Conservation (phyloP, 2,888 invertebrate species). For the Anodontia alba region DNA sequence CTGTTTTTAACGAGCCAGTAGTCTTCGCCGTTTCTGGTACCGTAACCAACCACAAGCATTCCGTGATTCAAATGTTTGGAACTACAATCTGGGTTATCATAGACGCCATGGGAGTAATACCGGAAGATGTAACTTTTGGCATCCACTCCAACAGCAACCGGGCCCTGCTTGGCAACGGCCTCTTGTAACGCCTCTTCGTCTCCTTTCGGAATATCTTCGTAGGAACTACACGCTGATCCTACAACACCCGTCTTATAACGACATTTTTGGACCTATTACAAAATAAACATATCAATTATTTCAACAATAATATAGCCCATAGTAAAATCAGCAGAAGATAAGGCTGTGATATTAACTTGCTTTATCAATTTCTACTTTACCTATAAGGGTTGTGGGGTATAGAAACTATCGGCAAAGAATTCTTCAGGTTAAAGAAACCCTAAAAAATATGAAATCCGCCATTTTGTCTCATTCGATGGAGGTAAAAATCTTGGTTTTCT, state of each 20-base stretch:
- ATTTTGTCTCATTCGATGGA: no score
- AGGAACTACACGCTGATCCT: background rate
- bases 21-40: conserved; percentile 35
- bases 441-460: no score
- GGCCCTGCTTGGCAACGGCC: conserved; percentile 83
- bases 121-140: conserved; percentile 88
- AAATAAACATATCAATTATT: no score
- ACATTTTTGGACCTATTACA: background rate
- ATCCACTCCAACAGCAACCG: conserved; percentile 94
- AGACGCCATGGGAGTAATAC: conserved; percentile 63
- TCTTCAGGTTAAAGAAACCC: no score
- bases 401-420: no score
- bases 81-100: conserved; percentile 54
- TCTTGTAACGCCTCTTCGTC: conserved; percentile 51
- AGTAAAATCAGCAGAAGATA: no score
- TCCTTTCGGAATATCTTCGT: conserved; percentile 13
- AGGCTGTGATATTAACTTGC: no score
- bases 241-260: background rate
- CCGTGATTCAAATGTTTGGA: conserved; percentile 43
- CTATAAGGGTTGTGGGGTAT: no score
- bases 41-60: conserved; percentile 64
- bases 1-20: conserved; percentile 75
- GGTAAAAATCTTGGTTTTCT: no score
- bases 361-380: no score
- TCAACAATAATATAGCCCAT: no score